Base-by-base conservation (phyloP, 1,140 invertebrate species). In the Megathymus violae region DNA sequence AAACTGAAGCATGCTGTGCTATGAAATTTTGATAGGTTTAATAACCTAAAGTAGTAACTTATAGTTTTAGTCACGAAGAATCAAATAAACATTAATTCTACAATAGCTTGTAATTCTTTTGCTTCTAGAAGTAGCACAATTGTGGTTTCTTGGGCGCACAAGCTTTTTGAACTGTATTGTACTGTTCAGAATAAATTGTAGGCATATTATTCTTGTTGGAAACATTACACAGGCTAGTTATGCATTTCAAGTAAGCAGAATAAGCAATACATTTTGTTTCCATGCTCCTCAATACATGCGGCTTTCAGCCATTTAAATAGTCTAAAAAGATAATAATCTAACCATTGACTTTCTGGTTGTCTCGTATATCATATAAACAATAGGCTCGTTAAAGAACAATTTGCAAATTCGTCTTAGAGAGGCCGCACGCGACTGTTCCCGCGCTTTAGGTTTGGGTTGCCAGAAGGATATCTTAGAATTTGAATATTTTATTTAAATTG, bases 361-460 rank as follows among this genome's bases (percentile, higher is more conserved):
- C 41, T 46, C 52, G 25, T 46, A 58, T 58, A 58, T 58, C 52
- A 58, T 58, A 44, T 41, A 60, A 68, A 65, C 65, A 72, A 65
- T 72, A 64, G 65, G 36, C 62, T 64, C 56, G 65, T 72, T 72
- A 69, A 31, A 62, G 61, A 47, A 27, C 38, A 56, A 56, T 64
- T 48, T 48, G 59, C 60, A 65, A 47, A 65, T 71, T 75, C 64
- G 64, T 63, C 48, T 51, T 62, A 51, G 51, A 60, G 47, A 58
- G 54, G 48, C 56, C 62, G 80, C 67, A 76, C 67, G 62, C 52
- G 65, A 62, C 69, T 56, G 63, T 72, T 70, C 69, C 67, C 69
- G 72, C 69, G 69, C 63, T 68, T 71, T 75, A 5, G 14, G 10
- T 2, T 19, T 52, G 51, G 19, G 36, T 54, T 54, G 51, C 51